These are phyloP conservation scores for Spheniscus mendiculus DNA, from an alignment of 2,113 vertebrate species.

Conservation along the genomic window DNA sequence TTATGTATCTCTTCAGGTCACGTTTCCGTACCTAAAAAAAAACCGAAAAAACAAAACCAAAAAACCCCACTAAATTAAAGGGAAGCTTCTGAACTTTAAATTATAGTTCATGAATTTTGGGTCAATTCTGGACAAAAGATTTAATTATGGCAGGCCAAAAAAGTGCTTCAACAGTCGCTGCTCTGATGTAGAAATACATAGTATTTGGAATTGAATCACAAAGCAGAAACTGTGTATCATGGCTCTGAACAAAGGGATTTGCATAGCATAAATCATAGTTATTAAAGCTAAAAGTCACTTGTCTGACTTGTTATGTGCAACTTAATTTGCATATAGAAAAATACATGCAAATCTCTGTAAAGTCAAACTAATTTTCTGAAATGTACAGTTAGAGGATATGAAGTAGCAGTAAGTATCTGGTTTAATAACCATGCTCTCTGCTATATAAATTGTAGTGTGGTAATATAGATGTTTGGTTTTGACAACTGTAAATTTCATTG, in stretches of 20 bases:
- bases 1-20: not conserved
- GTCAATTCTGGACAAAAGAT: not conserved
- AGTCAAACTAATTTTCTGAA: not conserved
- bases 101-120: not conserved
- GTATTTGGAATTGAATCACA: not conserved
- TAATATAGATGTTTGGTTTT: not conserved
- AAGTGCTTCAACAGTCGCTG: not conserved
- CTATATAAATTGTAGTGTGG: not conserved
- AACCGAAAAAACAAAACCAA: no score
- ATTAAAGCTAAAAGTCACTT: not conserved
- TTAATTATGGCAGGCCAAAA: not conserved
- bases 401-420: not conserved
- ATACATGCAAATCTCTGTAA: not conserved
- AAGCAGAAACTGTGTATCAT: not conserved
- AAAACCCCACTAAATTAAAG: not conserved
- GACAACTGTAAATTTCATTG: not conserved
- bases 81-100: not conserved
- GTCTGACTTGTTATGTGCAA: not conserved
- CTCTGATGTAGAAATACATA: not conserved
- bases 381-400: not conserved
- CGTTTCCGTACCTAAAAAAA: not conserved
- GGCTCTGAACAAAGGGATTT: not conserved
- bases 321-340: not conserved
- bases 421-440: not conserved
- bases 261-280: not conserved